Evolutionary conservation across 2,888 invertebrate genomes (phyloP), one percentile per base, ranked within the genome.

Genomic region (Ennomos erosarius): DNA sequence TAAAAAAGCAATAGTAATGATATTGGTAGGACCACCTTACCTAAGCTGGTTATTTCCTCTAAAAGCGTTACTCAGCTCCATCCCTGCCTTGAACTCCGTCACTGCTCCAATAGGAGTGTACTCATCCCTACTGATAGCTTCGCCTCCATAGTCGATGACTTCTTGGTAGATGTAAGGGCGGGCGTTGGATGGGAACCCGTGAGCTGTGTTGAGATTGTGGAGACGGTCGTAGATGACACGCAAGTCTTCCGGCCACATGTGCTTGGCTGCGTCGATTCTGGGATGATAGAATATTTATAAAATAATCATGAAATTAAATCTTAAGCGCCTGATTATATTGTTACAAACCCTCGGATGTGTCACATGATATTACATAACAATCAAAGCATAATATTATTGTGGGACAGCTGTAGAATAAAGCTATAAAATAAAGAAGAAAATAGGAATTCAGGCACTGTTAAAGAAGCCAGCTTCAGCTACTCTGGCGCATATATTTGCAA

Each of bases 161-260:
- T 96, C 96, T 75, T 96, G 96, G 73, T 93, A 95, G 69, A 96
- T 93, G 76, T 95, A 96, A 0, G 97, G 95, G 9, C 94, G 92
- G 0, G 94, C 82, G 49, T 94, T 93, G 0, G 84, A 56, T 0
- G 93, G 86, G 73, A 97, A 97, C 0, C 95, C 95, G 57, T 94
- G 94, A 0, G 81, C 75, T 0, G 93, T 93, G 71, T 93, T 95
- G 6, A 96, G 80, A 75, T 95, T 84, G n/a, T 94, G 89, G 0
- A 95, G 76, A 40, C 93, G 87, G 1, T 89, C 85, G 74, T 95
- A 95, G 58, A 98, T 96, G 1, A 86, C 78, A 62, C 90, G 71
- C 10, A 98, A 84, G 77, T 98, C 97, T 44, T 84, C 80, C 0
- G 98, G 96, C 93, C 94, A 95, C 95, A 96, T 96, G 81, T 96